Conservation (phyloP, 1,140 invertebrate species). For the Potamilus streckersoni region DNA sequence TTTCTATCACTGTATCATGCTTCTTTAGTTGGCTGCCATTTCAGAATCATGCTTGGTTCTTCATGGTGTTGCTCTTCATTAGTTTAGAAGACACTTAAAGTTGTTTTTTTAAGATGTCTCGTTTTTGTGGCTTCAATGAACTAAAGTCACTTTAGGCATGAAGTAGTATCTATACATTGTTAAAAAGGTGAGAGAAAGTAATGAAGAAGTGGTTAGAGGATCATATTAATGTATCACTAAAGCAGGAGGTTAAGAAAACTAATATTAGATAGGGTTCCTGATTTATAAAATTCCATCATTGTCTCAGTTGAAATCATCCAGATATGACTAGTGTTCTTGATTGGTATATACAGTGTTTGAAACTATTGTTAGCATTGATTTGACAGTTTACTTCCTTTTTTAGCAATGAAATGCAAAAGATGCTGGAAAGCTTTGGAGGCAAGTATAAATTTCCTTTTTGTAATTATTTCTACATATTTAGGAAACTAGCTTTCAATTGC, state of each 20-base stretch:
- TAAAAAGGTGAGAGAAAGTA: not conserved
- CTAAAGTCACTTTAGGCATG: no score
- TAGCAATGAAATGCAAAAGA: constrained; percentile 59
- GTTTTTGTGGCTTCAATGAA: no score
- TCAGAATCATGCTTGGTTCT: no score
- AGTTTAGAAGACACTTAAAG: no score
- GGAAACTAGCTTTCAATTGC: no score
- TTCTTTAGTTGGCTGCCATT: no score
- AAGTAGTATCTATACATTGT: not conserved
- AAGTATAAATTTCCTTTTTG: constrained; percentile 11
- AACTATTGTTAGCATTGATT: constrained; percentile 3
- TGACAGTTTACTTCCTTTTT: not conserved
- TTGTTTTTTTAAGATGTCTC: no score
- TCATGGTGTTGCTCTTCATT: no score
- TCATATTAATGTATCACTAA: not conserved
- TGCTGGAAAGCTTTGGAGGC: constrained; percentile 60
- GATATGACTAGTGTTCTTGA: not conserved
- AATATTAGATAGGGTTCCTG: constrained; percentile 4
- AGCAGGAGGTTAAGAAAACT: not conserved
- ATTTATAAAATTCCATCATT: not conserved
- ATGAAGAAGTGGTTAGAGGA: not conserved
- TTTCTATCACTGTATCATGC: no score
- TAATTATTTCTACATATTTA: no score
- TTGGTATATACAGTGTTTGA: no score
- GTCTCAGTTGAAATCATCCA: not conserved